Evolutionary conservation across 2,113 vertebrate genomes (phyloP).

Genomic region (Daboia siamensis): DNA sequence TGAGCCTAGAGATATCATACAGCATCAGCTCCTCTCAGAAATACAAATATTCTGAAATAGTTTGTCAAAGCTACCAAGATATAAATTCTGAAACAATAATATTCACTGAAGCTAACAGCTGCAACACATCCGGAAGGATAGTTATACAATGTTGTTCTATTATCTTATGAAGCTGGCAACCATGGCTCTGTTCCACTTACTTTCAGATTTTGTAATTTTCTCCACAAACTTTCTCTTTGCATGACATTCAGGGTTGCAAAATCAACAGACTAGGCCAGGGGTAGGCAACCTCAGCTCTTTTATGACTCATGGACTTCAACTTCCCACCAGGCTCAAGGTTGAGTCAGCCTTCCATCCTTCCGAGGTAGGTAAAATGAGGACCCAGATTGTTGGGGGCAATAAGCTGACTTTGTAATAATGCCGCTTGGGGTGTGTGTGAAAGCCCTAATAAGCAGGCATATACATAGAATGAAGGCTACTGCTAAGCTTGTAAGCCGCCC

Average conservation of each 20-base stretch:
- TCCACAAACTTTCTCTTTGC: slow-evolving; percentile 1
- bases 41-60: slow-evolving; percentile 7
- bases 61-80: not conserved
- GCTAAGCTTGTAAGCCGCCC: no score
- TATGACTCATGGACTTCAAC: no score
- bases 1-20: not conserved
- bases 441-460: no score
- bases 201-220: slow-evolving; percentile 13
- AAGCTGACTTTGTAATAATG: no score
- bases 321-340: no score
- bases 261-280: slow-evolving; percentile 3
- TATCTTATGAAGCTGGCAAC: not conserved
- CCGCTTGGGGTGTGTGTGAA: no score
- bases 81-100: slow-evolving; percentile 3
- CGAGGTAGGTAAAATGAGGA: no score
- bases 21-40: not conserved
- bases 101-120: not conserved
- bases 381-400: no score
- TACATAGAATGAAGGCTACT: no score
- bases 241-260: slow-evolving; percentile 17
- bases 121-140: not conserved
- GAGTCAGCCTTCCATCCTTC: no score
- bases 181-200: not conserved
- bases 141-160: not conserved
- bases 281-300: no score